Evolutionary conservation across 2,797 vertebrate species (phyloP).

Genomic region (Holocentrus rufus): DNA sequence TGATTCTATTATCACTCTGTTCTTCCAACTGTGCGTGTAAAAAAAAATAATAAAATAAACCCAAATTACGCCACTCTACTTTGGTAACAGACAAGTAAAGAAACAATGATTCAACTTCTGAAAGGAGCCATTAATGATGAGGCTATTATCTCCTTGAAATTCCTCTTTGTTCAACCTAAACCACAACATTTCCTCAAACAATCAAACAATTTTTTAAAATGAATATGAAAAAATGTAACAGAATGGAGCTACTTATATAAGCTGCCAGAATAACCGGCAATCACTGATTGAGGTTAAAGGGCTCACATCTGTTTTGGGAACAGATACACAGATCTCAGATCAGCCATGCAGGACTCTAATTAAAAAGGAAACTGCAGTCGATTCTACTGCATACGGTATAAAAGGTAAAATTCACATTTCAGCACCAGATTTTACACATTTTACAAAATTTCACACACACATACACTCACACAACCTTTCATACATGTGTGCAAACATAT

Average conservation of each 20-base stretch:
- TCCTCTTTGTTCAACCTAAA: conserved; percentile 61
- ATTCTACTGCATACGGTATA: conserved; percentile 31
- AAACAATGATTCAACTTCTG: conserved; percentile 61
- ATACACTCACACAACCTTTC: not conserved
- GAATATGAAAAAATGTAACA: conserved; percentile 21
- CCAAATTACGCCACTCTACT: conserved; percentile 65
- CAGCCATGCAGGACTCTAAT: conserved; percentile 28
- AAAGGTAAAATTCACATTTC: conserved; percentile 42
- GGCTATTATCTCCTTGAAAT: conserved; percentile 64
- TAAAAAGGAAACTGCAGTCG: conserved; percentile 26
- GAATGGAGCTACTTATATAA: conserved; percentile 43
- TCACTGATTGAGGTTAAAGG: conserved; percentile 60
- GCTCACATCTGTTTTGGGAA: conserved; percentile 53
- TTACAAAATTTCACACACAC: not conserved
- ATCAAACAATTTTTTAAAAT: conserved; percentile 50
- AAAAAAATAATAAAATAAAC: conserved; percentile 57
- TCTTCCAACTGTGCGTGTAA: conserved; percentile 50
- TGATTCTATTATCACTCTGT: conserved; percentile 79
- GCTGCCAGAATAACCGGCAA: conserved; percentile 38
- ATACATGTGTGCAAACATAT: not conserved
- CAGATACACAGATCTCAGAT: conserved; percentile 31
- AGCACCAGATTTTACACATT: conserved; percentile 9
- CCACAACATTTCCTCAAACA: conserved; percentile 65
- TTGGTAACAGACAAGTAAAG: conserved; percentile 58
- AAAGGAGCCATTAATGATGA: conserved; percentile 58